Base-by-base conservation (phyloP, 92 coral and sea anemone species). In the Meandrina meandrites region DNA sequence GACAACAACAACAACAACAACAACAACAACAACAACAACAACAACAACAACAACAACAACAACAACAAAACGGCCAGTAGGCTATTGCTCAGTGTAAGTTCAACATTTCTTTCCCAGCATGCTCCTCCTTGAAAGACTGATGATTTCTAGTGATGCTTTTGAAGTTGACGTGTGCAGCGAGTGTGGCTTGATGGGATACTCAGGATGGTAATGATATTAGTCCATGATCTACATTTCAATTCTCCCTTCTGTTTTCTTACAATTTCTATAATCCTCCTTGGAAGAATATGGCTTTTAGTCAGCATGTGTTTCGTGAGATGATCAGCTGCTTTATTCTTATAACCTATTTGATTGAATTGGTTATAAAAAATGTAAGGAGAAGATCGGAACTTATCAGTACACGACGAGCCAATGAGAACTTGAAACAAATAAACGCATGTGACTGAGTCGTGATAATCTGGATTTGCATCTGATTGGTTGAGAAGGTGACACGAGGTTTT, bases 121-220 rank as follows among this genome's bases (percentile, higher is more conserved):
- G 99, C 87, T 96, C 50, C 89, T 96, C 32, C 84, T 96, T 60
- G 99, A 96, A 57, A 89, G 99, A 67, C 82, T 96, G 81, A 96
- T 96, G 99, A 96, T 96, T 40, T 96, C 99, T 51, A 96, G 99
- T 69, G 99, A 96, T 78, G 98, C 96, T 13, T 96, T 96, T 75
- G 95, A 93, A 54, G 98, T 96, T 9, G 99, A 96, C 68, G 99
- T 96, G 48, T 96, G 99, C 88, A 93, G 97, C 58, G 93, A 96
- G 89, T 96, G 99, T 93, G 99, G 99, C 17, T 94, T 96, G 51
- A 84, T 96, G 84, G 99, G 99, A 48, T 96, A 96, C 91, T 96
- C 98, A 17, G 99, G 99, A 53, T 96, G 99, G 99, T 94, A 81
- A 90, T 88, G 28, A 68, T 42, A n/a, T 8, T 15, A 2, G 50